Conservation (phyloP, 2,113 vertebrate genomes). For the Condylura cristata region DNA sequence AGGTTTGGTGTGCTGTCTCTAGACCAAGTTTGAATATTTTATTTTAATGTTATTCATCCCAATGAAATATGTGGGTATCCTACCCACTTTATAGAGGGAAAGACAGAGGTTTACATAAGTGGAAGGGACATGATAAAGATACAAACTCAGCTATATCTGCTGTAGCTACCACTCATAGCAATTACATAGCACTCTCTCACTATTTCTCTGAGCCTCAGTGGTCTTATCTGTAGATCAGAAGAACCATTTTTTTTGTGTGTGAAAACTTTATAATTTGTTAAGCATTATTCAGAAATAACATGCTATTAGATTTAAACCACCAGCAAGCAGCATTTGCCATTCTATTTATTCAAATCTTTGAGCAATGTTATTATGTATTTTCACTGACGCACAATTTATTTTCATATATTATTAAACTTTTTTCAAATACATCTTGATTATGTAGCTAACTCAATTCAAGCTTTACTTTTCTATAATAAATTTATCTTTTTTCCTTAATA, state of each 20-base stretch:
- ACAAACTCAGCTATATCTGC: not conserved
- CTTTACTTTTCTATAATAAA: constrained; percentile 39
- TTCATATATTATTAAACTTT: constrained; percentile 27
- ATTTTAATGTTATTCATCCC: not conserved
- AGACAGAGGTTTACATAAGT: not conserved
- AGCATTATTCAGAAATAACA: not conserved
- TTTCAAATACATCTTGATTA: constrained; percentile 26
- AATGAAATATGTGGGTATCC: not conserved
- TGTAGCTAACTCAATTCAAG: constrained; percentile 11
- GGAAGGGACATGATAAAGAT: not conserved
- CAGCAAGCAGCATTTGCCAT: not conserved
- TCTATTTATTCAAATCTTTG: not conserved
- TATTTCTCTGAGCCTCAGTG: not conserved
- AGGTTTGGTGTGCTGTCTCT: not conserved
- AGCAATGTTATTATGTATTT: not conserved
- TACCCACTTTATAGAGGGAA: not conserved
- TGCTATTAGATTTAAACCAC: not conserved
- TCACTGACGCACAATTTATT: constrained; percentile 26
- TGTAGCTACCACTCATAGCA: not conserved
- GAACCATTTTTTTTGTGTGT: not conserved
- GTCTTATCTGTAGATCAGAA: not conserved
- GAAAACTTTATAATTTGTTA: not conserved
- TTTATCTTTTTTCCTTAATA: constrained; percentile 40
- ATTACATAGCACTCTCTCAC: no score
- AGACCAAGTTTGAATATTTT: not conserved